Base-by-base conservation (phyloP, 2,797 vertebrate species). In the Pitangus sulphuratus region DNA sequence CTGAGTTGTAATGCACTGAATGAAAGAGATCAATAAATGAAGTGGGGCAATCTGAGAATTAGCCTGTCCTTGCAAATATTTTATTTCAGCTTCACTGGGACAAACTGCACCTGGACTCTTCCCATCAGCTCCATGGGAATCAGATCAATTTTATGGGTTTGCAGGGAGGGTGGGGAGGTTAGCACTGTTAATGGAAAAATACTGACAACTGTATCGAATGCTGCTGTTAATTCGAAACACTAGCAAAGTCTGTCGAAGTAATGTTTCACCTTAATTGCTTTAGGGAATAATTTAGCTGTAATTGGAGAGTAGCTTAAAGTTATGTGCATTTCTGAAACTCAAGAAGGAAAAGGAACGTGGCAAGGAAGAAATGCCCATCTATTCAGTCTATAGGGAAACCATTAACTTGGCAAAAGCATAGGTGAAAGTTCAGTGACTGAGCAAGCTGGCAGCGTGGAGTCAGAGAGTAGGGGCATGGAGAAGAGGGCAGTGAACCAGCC, bases 251-350 rank as follows among this genome's bases (percentile, higher is more conserved):
- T 95, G 94, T 92, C 44, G 0, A 90, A 92, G 85, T 68, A 95
- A 65, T 72, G 95, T 87, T 96, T 96, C 94, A 96, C 93, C 91
- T 97, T 94, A 96, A 96, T 93, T 96, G 87, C 94, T 93, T 89
- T 5, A 58, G 93, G 94, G 95, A 95, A 95, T 94, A 93, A 97
- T 95, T 93, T 57, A 93, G 51, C 69, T 91, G 97, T 95, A 95
- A 96, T 86, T 94, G 90, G 94, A 96, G 90, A 95, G 60, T 37
- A 45, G 85, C 90, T 91, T 79, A 68, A 91, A 95, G 86, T 92
- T 93, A 87, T 82, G 90, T 48, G 75, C 65, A 68, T 90, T 96
- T 93, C 88, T 96, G 90, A 96, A 95, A 96, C 80, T 68, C 74
- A 90, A 89, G 94, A 84, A 88, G 68, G 60, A 83, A 94, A 94